phyloP scores from a whole-genome alignment of 2,888 invertebrate genomes.

The Drosophila greeni region DNA sequence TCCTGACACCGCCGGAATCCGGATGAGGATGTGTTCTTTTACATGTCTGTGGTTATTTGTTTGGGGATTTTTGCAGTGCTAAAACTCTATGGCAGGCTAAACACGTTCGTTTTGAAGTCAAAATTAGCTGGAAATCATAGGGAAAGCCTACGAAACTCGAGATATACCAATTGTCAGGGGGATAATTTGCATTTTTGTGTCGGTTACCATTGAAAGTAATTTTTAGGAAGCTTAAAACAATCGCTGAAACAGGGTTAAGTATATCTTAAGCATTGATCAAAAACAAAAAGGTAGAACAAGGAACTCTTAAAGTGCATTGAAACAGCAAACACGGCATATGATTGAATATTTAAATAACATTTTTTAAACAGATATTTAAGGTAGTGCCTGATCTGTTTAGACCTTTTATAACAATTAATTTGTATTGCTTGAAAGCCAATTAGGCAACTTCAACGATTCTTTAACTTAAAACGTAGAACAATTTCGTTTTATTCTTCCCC shows the following conservation, averaged over 20 bases:
- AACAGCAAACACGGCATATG: background rate
- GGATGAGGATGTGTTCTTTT: slow-evolving; percentile 13
- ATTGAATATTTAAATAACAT: background rate
- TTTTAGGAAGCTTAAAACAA: background rate
- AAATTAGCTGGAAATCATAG: background rate
- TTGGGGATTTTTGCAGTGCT: slow-evolving; percentile 23
- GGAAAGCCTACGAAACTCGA: background rate
- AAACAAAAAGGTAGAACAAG: background rate
- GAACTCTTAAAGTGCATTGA: slow-evolving; percentile 3
- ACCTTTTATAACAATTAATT: background rate
- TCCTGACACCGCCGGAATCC: slow-evolving; percentile 21
- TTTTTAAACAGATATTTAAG: background rate
- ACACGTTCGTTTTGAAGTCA: slow-evolving; percentile 7
- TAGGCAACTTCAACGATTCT: background rate
- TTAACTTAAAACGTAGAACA: background rate
- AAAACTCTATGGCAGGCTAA: slow-evolving; percentile 25
- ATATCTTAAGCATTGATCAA: background rate
- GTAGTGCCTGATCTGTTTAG: background rate
- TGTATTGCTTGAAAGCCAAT: background rate
- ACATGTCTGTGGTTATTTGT: slow-evolving; percentile 11
- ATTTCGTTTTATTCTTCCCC: background rate
- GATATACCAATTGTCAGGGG: background rate
- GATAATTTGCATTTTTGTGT: background rate
- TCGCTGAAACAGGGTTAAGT: too few relatives aligned
- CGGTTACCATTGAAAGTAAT: slow-evolving; percentile 1